A percentile compares a stretch with the other conserved stretches of the same genome.
phyloP scores from a whole-genome alignment of 2,113 vertebrate genomes.

The Zingel zingel region DNA sequence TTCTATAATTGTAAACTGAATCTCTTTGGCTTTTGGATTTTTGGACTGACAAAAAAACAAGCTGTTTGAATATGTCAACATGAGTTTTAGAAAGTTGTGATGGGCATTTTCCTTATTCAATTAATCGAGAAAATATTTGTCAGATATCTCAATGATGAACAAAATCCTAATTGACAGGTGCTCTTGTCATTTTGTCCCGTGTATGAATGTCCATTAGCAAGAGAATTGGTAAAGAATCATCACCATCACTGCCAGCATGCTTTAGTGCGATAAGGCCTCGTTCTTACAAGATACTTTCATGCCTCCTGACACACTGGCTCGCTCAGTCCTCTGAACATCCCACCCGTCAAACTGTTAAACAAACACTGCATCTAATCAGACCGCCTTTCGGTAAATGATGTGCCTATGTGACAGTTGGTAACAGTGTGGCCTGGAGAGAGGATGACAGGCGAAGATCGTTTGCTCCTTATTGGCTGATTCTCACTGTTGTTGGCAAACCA shows the following conservation, averaged over 20 bases:
- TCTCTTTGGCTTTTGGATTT: neutral
- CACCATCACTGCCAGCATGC: neutral
- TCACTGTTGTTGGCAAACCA: constrained; percentile 52
- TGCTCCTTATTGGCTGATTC: constrained; percentile 58
- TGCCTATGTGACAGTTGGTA: constrained; percentile 49
- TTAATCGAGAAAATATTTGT: neutral
- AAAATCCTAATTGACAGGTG: neutral
- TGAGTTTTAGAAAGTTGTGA: neutral
- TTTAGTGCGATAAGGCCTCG: neutral
- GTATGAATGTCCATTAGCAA: neutral
- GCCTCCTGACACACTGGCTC: constrained; percentile 23
- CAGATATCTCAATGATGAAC: neutral
- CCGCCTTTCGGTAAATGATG: constrained; percentile 25
- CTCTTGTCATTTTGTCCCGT: constrained; percentile 8
- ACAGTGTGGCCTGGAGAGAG: constrained; percentile 32
- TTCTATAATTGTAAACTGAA: neutral
- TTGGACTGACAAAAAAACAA: neutral
- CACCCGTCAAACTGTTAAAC: constrained; percentile 43
- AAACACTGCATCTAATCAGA: constrained; percentile 40
- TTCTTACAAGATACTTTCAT: constrained; percentile 10
- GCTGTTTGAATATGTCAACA: neutral
- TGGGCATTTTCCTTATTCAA: neutral
- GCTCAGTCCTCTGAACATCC: constrained; percentile 39
- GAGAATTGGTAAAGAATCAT: neutral
- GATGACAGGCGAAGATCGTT: constrained; percentile 30